Percentiles rank a stretch among this genome's conserved stretches.
These are phyloP conservation scores for Eubucco bourcierii DNA, from an alignment of 2,113 vertebrate genomes.

Conservation along the genomic window DNA sequence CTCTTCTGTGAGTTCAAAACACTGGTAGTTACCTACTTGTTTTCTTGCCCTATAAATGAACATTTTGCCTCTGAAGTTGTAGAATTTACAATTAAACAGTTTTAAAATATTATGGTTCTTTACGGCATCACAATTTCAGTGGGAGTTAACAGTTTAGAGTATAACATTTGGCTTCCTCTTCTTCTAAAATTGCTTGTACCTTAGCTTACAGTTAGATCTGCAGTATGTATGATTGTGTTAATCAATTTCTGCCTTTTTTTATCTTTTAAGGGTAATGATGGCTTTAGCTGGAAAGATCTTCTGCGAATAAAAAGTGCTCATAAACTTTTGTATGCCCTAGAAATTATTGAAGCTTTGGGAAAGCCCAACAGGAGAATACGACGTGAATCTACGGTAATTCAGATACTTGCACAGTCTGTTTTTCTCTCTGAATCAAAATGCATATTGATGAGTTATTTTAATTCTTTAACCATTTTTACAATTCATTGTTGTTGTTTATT, in stretches of 20 bases:
- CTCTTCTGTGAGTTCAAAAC: not conserved
- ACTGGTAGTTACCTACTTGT: not conserved
- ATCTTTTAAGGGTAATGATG: slow-evolving; percentile 83
- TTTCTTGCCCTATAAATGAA: not conserved
- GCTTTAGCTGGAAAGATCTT: slow-evolving; percentile 95
- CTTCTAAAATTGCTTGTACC: not conserved
- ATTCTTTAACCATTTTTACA: not conserved
- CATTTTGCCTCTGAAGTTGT: not conserved
- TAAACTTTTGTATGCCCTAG: slow-evolving; percentile 95
- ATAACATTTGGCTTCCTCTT: not conserved
- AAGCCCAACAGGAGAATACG: slow-evolving; percentile 97
- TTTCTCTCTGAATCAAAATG: not conserved
- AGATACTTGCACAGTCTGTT: not conserved
- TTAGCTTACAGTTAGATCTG: not conserved
- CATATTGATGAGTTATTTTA: not conserved
- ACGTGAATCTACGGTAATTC: slow-evolving; percentile 90
- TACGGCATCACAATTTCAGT: not conserved
- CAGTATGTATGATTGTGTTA: not conserved
- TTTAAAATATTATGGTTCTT: not conserved
- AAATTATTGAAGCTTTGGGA: slow-evolving; percentile 96
- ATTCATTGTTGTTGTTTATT: not conserved
- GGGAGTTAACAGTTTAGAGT: not conserved
- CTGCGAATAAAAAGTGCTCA: slow-evolving; percentile 96
- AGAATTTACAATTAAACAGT: not conserved
- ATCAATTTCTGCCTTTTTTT: not conserved